Percentiles rank a stretch among this genome's conserved stretches.
These are phyloP conservation scores for Drosophila prosaltans DNA, from an alignment of 1,140 invertebrate species.

Conservation along the genomic window DNA sequence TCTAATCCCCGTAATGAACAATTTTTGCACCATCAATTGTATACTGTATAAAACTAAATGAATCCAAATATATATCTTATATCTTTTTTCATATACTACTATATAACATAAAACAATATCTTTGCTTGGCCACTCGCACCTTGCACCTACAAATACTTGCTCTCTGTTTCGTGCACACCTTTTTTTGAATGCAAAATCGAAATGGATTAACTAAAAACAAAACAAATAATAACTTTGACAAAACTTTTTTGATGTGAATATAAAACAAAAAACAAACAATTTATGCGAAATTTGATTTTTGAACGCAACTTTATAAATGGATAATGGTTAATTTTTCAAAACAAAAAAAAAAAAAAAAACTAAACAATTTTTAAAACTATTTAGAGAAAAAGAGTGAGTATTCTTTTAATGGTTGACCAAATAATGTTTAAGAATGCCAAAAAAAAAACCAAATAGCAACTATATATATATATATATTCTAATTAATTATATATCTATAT, in stretches of 20 bases:
- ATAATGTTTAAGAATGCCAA: constrained; percentile 77
- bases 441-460: constrained; percentile 48
- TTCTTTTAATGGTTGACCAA: constrained; percentile 75
- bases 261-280: constrained; percentile 41
- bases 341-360: constrained; percentile 56
- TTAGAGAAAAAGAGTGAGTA: constrained; percentile 83
- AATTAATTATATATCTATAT: constrained; percentile 41
- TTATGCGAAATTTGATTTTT: constrained; percentile 82
- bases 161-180: constrained; percentile 79
- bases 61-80: constrained; percentile 69
- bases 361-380: constrained; percentile 73
- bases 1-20: constrained; percentile 23
- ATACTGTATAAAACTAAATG: constrained; percentile 75
- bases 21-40: constrained; percentile 64
- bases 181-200: constrained; percentile 79
- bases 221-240: constrained; percentile 64
- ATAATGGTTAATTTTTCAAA: constrained; percentile 74
- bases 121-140: constrained; percentile 81
- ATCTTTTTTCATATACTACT: constrained; percentile 76
- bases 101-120: constrained; percentile 64
- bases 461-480: constrained; percentile 43
- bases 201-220: constrained; percentile 68
- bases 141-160: constrained; percentile 69
- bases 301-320: constrained; percentile 79
- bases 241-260: constrained; percentile 81